Evolutionary conservation across 2,797 vertebrate species (phyloP), one percentile per base, ranked within the genome.

Genomic region (Enteromius radiatus): DNA sequence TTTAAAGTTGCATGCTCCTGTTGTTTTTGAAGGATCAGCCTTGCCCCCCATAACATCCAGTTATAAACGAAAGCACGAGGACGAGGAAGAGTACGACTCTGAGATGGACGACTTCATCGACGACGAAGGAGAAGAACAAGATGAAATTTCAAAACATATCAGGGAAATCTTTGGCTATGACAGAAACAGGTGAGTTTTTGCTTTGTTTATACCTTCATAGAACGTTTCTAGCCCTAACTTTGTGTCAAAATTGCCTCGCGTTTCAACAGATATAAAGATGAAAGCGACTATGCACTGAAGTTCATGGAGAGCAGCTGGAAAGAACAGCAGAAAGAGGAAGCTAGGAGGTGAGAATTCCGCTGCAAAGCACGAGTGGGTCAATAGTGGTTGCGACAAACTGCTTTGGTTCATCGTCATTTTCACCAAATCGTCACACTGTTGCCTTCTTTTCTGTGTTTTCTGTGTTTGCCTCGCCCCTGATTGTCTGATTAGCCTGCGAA

Each of bases 71-170:
- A 95, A 93, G 85, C 95, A 93, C 76, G 96, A 96, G 38, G 97
- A 97, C 0, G 96, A 95, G 5, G 96, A 97, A 0, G 96, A 99
- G 0, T 96, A 96, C n/a, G 98, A 99, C 89, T 95, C 98, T 0
- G 98, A 99, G 92, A 99, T 99, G 98, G 98, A 99, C 0, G 98
- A 99, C 86, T 99, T 99, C 88, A 99, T 99, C 33, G 98, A 99
- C 59, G 96, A 99, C 63, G 96, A 87, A 90, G 97, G 93, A 19
- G 96, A 95, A 1, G 92, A 95, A 10, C 96, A 96, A 88, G 96
- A 97, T 68, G 96, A 97, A 92, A 96, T 99, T 91, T 99, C 98
- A 76, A 97, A 93, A 90, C 98, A 99, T 86, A 99, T 99, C 89
- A 94, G 93, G 76, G 97, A 98, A 91, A 99, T 99, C 87, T 99